Evolutionary conservation across 2,888 invertebrate species (phyloP).

Genomic region (Drosophila mercatorum): DNA sequence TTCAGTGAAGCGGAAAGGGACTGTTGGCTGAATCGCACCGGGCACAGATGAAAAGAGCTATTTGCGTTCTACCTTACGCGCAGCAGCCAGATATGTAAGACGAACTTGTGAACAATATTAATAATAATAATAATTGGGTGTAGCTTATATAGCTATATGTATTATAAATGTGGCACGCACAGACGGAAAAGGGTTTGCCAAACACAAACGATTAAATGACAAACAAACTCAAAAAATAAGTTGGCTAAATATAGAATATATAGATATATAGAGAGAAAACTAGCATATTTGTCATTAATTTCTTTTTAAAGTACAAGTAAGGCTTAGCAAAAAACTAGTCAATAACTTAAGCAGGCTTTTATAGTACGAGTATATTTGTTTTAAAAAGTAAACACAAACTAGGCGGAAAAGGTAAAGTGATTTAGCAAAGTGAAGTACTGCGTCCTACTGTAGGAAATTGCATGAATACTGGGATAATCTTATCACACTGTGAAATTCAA

Average conservation of each 20-base stretch:
- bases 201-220: too few relatives aligned
- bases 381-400: too few relatives aligned
- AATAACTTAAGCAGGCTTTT: too few relatives aligned
- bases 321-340: too few relatives aligned
- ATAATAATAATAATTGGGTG: constrained; percentile 21
- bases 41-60: constrained; percentile 20
- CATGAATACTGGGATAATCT: background rate
- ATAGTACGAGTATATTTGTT: too few relatives aligned
- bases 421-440: too few relatives aligned
- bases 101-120: constrained; percentile 23
- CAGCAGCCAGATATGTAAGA: constrained; percentile 7
- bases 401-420: background rate
- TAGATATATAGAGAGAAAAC: too few relatives aligned
- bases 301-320: too few relatives aligned
- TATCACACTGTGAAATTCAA: background rate
- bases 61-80: constrained; percentile 14
- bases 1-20: constrained; percentile 48
- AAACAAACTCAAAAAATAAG: too few relatives aligned
- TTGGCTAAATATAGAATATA: too few relatives aligned
- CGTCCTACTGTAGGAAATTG: background rate
- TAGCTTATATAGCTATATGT: background rate
- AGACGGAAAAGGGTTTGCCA: background rate
- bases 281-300: too few relatives aligned
- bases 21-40: constrained; percentile 15
- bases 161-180: background rate